Conservation (phyloP, 2,113 vertebrate species). For the Gallinago paraguaiae region DNA sequence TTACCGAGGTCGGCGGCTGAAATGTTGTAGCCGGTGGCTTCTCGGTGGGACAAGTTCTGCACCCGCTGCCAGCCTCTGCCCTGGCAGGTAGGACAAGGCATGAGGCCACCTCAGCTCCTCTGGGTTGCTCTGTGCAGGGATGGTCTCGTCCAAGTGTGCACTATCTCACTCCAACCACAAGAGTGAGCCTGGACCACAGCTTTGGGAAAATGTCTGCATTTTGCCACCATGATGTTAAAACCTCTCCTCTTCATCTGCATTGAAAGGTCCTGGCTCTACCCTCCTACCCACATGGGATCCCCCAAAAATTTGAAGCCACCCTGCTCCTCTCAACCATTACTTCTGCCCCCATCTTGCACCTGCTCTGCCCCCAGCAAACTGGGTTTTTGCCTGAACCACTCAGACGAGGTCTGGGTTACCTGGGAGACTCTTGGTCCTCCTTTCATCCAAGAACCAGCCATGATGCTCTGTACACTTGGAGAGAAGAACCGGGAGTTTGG, state of each 20-base stretch:
- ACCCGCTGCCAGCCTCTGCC: neutral
- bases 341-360: neutral
- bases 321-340: neutral
- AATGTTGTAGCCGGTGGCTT: neutral
- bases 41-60: accelerated
- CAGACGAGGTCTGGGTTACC: neutral
- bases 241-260: neutral
- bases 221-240: accelerated
- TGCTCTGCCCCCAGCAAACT: neutral
- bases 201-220: neutral
- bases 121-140: neutral
- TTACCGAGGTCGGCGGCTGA: accelerated
- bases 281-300: accelerated
- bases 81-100: neutral
- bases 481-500: neutral
- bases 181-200: slow-evolving; percentile 49
- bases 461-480: neutral
- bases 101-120: accelerated
- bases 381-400: neutral
- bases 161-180: slow-evolving; percentile 32
- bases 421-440: neutral
- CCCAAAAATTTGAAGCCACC: neutral
- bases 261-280: neutral
- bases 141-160: neutral
- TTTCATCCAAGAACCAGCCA: neutral